Conservation (phyloP, 2,888 invertebrate genomes). For the Byasa hedistus region DNA sequence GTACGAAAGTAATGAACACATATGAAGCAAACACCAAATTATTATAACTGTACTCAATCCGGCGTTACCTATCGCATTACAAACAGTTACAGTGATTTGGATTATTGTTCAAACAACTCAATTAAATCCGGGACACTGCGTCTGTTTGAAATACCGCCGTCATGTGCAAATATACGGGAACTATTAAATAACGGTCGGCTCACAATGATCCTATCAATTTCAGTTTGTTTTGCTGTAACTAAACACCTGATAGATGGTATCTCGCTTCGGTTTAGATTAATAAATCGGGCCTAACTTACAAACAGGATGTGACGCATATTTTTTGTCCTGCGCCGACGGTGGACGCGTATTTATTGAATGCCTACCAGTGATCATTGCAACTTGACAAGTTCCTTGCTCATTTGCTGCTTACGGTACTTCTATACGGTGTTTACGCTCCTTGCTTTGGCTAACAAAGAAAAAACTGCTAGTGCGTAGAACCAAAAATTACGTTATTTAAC, state of each 20-base stretch:
- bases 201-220: constrained; percentile 51
- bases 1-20: not conserved
- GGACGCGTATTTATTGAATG: constrained; percentile 25
- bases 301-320: constrained; percentile 27
- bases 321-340: constrained; percentile 18
- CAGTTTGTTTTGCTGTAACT: constrained; percentile 33
- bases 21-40: constrained; percentile 5
- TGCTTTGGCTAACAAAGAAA: not conserved
- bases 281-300: constrained; percentile 27
- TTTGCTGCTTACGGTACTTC: constrained; percentile 18
- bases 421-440: constrained; percentile 4
- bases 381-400: constrained; percentile 22
- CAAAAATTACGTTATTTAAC: constrained; percentile 1
- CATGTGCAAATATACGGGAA: constrained; percentile 54
- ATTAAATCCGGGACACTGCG: constrained; percentile 50
- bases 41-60: constrained; percentile 12
- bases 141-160: constrained; percentile 52
- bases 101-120: constrained; percentile 29
- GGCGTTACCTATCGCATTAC: constrained; percentile 27
- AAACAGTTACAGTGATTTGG: constrained; percentile 27
- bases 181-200: constrained; percentile 53
- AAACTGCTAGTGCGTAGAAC: not conserved
- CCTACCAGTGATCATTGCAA: constrained; percentile 6
- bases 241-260: constrained; percentile 26
- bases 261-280: constrained; percentile 18